phyloP scores from a whole-genome alignment of 2,888 invertebrate species.

The Cynaeus angustus region DNA sequence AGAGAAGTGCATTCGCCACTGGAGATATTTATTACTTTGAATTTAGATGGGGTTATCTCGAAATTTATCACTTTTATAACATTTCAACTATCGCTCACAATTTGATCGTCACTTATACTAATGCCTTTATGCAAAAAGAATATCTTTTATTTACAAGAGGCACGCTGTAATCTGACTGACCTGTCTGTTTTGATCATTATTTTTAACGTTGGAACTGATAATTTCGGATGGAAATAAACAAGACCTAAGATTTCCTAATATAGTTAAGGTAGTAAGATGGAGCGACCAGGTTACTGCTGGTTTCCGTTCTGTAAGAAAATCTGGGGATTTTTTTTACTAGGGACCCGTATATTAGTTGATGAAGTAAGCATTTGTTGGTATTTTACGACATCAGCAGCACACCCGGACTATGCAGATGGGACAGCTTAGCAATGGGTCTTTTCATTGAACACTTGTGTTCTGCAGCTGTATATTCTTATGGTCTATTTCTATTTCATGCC shows the following conservation, averaged over 20 bases:
- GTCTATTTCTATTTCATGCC: constrained; percentile 57
- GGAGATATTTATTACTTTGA: constrained; percentile 48
- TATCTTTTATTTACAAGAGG: constrained; percentile 35
- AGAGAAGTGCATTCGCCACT: constrained; percentile 52
- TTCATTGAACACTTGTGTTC: constrained; percentile 67
- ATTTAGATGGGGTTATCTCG: constrained; percentile 57
- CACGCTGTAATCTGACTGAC: constrained; percentile 40
- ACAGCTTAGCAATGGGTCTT: constrained; percentile 53
- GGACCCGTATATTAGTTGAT: constrained; percentile 39
- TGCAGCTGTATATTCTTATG: constrained; percentile 65
- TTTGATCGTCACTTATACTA: constrained; percentile 24
- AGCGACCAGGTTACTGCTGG: neutral
- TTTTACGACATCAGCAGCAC: constrained; percentile 46
- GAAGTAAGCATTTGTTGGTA: constrained; percentile 47
- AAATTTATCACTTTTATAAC: constrained; percentile 55
- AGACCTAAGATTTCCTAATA: constrained; percentile 15
- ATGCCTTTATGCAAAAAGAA: constrained; percentile 27
- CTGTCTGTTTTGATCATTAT: constrained; percentile 46
- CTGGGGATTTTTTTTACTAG: constrained; percentile 28
- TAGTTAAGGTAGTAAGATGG: neutral
- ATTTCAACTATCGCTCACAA: constrained; percentile 48
- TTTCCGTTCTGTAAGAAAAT: constrained; percentile 27
- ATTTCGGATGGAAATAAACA: constrained; percentile 35
- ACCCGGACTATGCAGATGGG: constrained; percentile 54
- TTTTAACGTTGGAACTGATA: constrained; percentile 45